A percentile compares a stretch with the other conserved stretches of the same genome.
Conservation (phyloP, 1,140 invertebrate species). For the Cepaea nemoralis region DNA sequence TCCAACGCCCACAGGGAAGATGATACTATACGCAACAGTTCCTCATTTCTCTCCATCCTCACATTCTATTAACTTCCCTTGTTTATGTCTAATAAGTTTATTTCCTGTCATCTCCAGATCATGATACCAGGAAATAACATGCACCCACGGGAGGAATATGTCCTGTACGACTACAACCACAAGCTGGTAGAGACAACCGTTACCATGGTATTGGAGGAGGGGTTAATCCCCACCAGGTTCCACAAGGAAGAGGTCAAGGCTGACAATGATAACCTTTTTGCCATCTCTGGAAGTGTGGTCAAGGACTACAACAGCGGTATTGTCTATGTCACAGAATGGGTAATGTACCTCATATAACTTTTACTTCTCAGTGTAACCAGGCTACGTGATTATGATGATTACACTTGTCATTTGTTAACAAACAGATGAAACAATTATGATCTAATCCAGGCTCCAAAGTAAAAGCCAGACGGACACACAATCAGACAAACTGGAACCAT, state of each 20-base stretch:
- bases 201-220: not conserved
- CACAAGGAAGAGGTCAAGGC: not conserved
- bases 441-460: too few species aligned
- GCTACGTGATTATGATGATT: too few species aligned
- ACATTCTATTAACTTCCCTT: too few species aligned
- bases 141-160: not conserved
- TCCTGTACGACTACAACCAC: slow-evolving; percentile 20
- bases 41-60: too few species aligned
- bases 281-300: not conserved
- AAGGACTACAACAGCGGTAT: not conserved
- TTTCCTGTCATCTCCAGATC: not conserved
- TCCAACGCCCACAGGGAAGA: too few species aligned
- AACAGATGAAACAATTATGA: not conserved
- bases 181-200: slow-evolving; percentile 28
- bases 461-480: too few species aligned
- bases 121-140: not conserved
- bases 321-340: not conserved
- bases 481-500: too few species aligned
- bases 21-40: too few species aligned
- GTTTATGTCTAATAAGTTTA: too few species aligned
- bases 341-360: not conserved
- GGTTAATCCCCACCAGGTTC: not conserved
- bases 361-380: too few species aligned
- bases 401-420: too few species aligned
- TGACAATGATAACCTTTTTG: not conserved